A percentile compares a stretch with the other conserved stretches of the same genome.
Evolutionary conservation across 1,140 invertebrate species (phyloP).

Genomic region (Alviniconcha marisindica): DNA sequence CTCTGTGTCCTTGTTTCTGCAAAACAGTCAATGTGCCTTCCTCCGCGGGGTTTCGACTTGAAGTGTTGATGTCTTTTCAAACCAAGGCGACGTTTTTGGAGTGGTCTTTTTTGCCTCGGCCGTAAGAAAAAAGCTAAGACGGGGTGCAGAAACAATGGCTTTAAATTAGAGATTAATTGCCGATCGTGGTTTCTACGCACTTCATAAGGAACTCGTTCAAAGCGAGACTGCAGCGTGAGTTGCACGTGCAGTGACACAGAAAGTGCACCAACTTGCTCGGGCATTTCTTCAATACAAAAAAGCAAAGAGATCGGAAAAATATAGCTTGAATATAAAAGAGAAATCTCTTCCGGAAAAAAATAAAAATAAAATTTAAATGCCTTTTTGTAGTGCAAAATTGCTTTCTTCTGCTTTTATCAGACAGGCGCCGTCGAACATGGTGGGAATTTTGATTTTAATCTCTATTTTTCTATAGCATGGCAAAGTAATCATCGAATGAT

Average conservation of each 20-base stretch:
- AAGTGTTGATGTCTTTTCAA: slow-evolving; percentile 3
- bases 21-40: neutral
- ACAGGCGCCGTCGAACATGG: too few species aligned
- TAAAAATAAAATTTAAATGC: neutral
- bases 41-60: neutral
- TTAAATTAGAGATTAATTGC: slow-evolving; percentile 28
- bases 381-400: too few species aligned
- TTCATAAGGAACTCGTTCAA: neutral
- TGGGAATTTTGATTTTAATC: too few species aligned
- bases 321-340: too few species aligned
- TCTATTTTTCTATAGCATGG: too few species aligned
- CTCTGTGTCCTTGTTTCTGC: slow-evolving; percentile 20
- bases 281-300: neutral
- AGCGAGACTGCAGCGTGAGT: neutral
- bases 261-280: neutral
- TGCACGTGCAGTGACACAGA: slow-evolving; percentile 7
- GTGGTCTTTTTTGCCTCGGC: neutral
- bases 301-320: neutral
- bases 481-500: too few species aligned
- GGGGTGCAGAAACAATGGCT: neutral
- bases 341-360: neutral
- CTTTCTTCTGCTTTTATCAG: too few species aligned
- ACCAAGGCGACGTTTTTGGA: neutral
- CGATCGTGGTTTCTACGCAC: slow-evolving; percentile 11
- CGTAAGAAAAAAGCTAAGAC: slow-evolving; percentile 28